Percentiles rank a stretch among this genome's conserved stretches.
Evolutionary conservation across 2,797 vertebrate genomes (phyloP).

Genomic region (Cyclopterus lumpus): DNA sequence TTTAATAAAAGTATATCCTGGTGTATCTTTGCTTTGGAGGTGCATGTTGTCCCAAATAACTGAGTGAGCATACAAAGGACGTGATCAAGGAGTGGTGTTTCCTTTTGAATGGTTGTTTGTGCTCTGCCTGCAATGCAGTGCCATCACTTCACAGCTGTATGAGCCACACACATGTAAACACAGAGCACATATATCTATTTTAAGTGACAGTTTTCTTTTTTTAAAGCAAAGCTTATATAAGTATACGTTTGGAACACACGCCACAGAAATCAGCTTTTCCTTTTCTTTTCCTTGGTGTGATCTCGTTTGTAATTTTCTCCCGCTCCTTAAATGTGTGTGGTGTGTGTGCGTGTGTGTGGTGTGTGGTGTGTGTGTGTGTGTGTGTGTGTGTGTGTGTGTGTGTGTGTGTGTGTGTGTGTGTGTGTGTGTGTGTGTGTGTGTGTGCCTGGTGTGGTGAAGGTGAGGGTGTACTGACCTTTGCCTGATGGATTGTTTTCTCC

Average conservation of each 20-base stretch:
- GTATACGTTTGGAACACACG: not conserved
- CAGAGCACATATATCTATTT: not conserved
- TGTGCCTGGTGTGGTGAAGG: conserved; percentile 29
- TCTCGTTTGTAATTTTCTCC: conserved; percentile 13
- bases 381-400: conserved; percentile 38
- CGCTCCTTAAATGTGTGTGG: conserved; percentile 9
- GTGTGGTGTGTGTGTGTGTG: conserved; percentile 37
- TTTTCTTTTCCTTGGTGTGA: not conserved
- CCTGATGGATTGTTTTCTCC: conserved; percentile 79
- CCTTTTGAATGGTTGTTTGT: not conserved
- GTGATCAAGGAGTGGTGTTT: not conserved
- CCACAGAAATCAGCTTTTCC: not conserved
- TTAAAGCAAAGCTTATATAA: not conserved
- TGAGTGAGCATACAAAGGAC: not conserved
- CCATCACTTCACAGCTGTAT: not conserved
- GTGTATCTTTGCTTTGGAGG: not conserved
- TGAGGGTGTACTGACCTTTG: conserved; percentile 68
- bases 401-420: conserved; percentile 37
- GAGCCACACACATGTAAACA: not conserved
- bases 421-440: conserved; percentile 21
- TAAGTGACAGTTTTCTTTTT: not conserved
- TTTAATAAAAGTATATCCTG: not conserved
- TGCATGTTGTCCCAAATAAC: not conserved
- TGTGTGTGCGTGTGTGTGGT: conserved; percentile 11
- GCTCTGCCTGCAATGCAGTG: not conserved